A percentile compares a stretch with the other conserved stretches of the same genome.
phyloP scores from a whole-genome alignment of 1,140 invertebrate species.

The Leptopilina clavipes region DNA sequence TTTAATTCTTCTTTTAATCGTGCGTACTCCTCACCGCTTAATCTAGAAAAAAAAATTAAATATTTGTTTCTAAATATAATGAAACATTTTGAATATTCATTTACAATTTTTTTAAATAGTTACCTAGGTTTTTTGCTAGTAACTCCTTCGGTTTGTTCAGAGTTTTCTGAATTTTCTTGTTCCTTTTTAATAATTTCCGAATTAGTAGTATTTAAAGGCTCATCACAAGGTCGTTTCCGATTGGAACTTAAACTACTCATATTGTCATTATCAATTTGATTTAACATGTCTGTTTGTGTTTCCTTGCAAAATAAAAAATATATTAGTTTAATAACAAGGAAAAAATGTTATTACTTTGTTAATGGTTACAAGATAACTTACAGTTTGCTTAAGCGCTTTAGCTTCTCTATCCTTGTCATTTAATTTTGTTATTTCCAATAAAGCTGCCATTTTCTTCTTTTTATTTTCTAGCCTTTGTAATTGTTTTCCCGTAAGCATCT shows the following conservation, averaged over 20 bases:
- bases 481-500: constrained; percentile 69
- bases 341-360: too few relatives aligned
- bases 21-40: constrained; percentile 74
- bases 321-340: too few relatives aligned
- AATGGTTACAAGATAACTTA: constrained; percentile 34
- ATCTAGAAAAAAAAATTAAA: constrained; percentile 38
- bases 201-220: background rate
- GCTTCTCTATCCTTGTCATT: constrained; percentile 76
- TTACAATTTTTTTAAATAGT: background rate
- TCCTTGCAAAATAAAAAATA: background rate
- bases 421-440: constrained; percentile 78
- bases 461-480: constrained; percentile 78
- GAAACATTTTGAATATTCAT: background rate
- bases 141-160: background rate
- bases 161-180: constrained; percentile 5
- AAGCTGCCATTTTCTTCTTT: constrained; percentile 78
- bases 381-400: constrained; percentile 53
- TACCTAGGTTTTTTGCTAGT: constrained; percentile 1
- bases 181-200: constrained; percentile 13
- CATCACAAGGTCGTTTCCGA: constrained; percentile 38
- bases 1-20: constrained; percentile 76
- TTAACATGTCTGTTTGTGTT: background rate
- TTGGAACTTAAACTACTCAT: background rate
- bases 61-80: background rate
- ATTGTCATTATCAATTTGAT: background rate